Percentiles rank a stretch among this genome's conserved stretches.
Conservation (phyloP, 2,113 vertebrate genomes). For the Paracanthobrama guichenoti region DNA sequence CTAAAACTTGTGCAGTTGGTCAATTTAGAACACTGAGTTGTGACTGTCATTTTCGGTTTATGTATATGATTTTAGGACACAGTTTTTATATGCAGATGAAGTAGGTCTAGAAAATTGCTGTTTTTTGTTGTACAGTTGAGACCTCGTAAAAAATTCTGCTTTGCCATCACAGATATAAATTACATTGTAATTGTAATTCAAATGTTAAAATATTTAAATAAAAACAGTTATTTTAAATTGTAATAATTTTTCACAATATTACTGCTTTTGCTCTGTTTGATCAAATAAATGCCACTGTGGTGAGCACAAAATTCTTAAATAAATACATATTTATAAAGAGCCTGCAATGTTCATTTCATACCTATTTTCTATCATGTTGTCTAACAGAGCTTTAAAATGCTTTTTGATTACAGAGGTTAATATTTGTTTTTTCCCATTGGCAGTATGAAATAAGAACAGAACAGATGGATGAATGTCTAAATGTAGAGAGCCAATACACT, state of each 20-base stretch:
- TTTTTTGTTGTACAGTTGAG: neutral
- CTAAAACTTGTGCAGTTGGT: neutral
- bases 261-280: neutral
- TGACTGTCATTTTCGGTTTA: constrained; percentile 10
- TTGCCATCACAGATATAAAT: too few relatives aligned
- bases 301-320: neutral
- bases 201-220: too few relatives aligned
- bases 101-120: neutral
- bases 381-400: neutral
- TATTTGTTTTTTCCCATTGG: neutral
- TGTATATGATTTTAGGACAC: neutral
- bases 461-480: constrained; percentile 36
- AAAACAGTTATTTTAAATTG: neutral
- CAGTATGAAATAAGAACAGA: neutral
- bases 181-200: too few relatives aligned
- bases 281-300: neutral
- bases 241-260: neutral
- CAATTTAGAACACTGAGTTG: neutral
- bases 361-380: neutral
- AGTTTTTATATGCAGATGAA: neutral
- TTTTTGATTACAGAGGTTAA: neutral
- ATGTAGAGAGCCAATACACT: constrained; percentile 19
- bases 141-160: too few relatives aligned
- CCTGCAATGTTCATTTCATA: neutral
- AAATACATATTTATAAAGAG: neutral